Percentiles rank a stretch among this genome's conserved stretches.
Evolutionary conservation across 64 coral and sea anemone species (phyloP).

Genomic region (Actinia tenebrosa): DNA sequence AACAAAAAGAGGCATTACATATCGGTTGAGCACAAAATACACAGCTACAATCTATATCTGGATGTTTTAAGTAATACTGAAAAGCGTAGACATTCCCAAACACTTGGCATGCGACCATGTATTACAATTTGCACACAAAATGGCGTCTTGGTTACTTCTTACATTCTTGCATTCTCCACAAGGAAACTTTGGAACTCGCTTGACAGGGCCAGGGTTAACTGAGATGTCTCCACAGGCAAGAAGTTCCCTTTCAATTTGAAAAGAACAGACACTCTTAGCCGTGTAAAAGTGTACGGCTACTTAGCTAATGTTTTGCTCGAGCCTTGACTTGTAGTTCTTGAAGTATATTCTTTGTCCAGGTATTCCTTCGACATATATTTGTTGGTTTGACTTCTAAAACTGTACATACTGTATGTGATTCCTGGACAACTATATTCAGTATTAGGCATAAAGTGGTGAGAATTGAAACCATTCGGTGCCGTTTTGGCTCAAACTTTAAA

Average conservation of each 20-base stretch:
- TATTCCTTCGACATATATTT: too few relatives aligned
- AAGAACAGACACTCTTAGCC: background rate
- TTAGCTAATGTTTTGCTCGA: too few relatives aligned
- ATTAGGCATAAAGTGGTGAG: too few relatives aligned
- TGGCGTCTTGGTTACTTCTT: constrained; percentile 55
- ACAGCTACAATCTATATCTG: background rate
- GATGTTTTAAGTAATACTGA: background rate
- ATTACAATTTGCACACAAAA: constrained; percentile 36
- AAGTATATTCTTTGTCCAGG: too few relatives aligned
- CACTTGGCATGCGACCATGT: constrained; percentile 44
- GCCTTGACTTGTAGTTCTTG: too few relatives aligned
- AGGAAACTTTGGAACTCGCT: constrained; percentile 10
- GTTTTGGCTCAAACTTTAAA: too few relatives aligned
- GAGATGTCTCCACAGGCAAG: background rate
- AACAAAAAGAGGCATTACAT: too few relatives aligned
- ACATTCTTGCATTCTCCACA: constrained; percentile 41
- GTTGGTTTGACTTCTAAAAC: too few relatives aligned
- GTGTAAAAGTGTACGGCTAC: background rate
- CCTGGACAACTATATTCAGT: too few relatives aligned
- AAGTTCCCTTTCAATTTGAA: background rate
- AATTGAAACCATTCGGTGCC: too few relatives aligned
- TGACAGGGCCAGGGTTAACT: background rate
- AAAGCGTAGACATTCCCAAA: constrained; percentile 35
- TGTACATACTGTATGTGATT: too few relatives aligned
- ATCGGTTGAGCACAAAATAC: background rate